Conservation (phyloP, 2,888 invertebrate genomes). For the Kryphioiulus occultus region DNA sequence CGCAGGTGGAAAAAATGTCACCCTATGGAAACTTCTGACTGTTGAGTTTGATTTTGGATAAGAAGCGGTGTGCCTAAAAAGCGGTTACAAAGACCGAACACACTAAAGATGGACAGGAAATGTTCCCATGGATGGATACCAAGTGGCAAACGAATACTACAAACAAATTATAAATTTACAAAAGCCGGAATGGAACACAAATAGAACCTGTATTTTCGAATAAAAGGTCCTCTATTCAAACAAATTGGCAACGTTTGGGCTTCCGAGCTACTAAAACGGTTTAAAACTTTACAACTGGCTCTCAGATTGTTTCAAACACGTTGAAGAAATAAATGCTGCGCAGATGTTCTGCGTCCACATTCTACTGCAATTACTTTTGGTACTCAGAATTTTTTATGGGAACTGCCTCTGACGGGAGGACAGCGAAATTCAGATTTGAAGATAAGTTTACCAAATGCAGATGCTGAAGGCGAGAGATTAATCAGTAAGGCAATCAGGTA, state of each 20-base stretch:
- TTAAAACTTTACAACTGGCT: constrained; percentile 12
- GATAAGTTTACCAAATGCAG: too few species aligned
- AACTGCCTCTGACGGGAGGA: too few species aligned
- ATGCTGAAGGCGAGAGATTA: too few species aligned
- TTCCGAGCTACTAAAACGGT: background rate
- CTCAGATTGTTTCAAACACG: constrained; percentile 3
- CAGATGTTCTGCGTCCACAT: background rate
- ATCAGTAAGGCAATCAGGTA: too few species aligned
- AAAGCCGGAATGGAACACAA: background rate
- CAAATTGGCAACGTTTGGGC: constrained; percentile 12
- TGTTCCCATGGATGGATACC: constrained; percentile 6
- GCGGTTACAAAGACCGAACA: background rate
- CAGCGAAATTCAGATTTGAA: too few species aligned
- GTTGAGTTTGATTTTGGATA: background rate
- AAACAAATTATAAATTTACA: constrained; percentile 23
- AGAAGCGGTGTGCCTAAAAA: background rate
- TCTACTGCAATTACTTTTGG: too few species aligned
- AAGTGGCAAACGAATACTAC: background rate
- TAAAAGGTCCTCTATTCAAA: constrained; percentile 7
- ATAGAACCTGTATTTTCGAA: background rate
- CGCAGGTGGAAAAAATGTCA: constrained; percentile 7
- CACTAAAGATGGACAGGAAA: constrained; percentile 4
- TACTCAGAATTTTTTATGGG: too few species aligned
- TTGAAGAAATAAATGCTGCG: background rate
- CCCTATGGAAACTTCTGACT: too few species aligned